Conservation (phyloP, 2,113 vertebrate species). For the Ancistrus triradiatus region DNA sequence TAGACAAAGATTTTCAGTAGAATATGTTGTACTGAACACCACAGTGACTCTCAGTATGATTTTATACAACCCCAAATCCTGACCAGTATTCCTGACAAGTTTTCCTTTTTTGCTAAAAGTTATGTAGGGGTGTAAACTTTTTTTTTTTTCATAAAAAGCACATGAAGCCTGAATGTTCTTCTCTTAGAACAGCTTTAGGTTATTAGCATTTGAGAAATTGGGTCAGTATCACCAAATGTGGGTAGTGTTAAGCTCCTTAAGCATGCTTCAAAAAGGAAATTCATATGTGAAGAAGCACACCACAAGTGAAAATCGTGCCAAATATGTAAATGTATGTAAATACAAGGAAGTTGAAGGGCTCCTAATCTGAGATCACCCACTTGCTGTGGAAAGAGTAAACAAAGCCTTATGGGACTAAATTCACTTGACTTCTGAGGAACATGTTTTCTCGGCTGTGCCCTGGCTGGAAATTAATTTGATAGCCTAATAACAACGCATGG, state of each 20-base stretch:
- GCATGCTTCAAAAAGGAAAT: conserved; percentile 35
- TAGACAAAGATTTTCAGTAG: too few species aligned
- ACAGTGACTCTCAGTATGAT: too few species aligned
- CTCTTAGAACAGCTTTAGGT: conserved; percentile 53
- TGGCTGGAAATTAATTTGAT: conserved; percentile 16
- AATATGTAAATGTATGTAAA: conserved; percentile 44
- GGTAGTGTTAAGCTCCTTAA: conserved; percentile 44
- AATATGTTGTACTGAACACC: too few species aligned
- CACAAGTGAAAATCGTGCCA: conserved; percentile 30
- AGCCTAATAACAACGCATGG: conserved; percentile 20
- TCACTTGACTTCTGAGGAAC: conserved; percentile 4
- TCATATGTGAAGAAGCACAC: conserved; percentile 24
- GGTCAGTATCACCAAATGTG: conserved; percentile 63
- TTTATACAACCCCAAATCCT: too few species aligned
- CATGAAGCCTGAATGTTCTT: not conserved
- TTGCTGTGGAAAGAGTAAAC: conserved; percentile 25
- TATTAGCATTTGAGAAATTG: conserved; percentile 74
- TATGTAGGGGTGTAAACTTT: too few species aligned
- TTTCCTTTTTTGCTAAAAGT: too few species aligned
- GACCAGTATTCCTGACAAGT: too few species aligned
- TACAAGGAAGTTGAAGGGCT: conserved; percentile 13
- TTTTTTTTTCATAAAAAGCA: too few species aligned
- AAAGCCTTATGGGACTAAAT: conserved; percentile 23
- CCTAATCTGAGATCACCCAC: conserved; percentile 21
- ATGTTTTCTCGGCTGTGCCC: not conserved